These are phyloP conservation scores for Solenopsis fugax DNA, from an alignment of 1,140 invertebrate species.

Conservation along the genomic window DNA sequence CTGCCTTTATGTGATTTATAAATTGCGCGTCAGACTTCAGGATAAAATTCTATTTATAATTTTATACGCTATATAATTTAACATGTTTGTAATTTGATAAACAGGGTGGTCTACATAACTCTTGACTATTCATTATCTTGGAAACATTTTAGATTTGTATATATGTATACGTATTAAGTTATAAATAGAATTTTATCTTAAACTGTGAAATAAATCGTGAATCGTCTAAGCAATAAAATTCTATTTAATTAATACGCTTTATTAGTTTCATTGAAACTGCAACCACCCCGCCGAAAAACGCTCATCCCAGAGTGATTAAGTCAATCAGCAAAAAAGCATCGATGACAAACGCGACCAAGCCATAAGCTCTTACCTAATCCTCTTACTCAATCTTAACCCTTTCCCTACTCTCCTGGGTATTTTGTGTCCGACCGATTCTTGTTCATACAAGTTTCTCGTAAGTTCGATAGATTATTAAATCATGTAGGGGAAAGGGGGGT, in stretches of 20 bases:
- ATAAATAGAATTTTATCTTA: background rate
- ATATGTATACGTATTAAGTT: background rate
- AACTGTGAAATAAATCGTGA: background rate
- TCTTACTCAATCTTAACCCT: no score
- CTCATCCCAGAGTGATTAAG: background rate
- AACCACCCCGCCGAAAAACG: background rate
- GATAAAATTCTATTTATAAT: background rate
- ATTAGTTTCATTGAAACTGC: background rate
- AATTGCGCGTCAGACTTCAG: background rate
- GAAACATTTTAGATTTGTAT: background rate
- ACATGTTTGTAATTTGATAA: background rate
- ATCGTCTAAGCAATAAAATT: background rate
- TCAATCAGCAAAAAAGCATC: background rate
- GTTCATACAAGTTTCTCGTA: no score
- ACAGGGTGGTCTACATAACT: background rate
- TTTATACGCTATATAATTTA: background rate
- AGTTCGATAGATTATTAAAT: no score
- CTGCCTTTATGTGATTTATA: background rate
- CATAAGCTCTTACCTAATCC: no score
- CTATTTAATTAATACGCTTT: constrained; percentile 2
- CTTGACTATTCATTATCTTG: no score
- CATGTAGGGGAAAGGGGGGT: no score
- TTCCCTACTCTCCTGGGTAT: no score
- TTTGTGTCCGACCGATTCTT: no score
- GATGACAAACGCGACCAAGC: background rate